Base-by-base conservation (phyloP, 2,888 invertebrate species). In the Scaptomyza cyrtandrae region DNA sequence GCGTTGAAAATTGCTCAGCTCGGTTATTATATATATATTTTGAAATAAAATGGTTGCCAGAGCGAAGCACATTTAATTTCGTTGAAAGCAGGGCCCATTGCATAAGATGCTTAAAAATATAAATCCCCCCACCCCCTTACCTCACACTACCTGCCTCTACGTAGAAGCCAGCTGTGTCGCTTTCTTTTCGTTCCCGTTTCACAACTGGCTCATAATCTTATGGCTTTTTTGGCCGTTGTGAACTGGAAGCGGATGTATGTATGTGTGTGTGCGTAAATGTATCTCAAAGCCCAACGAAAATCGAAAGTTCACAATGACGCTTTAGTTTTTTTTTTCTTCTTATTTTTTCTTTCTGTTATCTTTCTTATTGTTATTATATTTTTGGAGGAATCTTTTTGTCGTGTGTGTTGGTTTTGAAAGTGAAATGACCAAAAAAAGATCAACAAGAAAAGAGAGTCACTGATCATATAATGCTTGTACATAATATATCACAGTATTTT, bases 291-390 rank as follows among this genome's bases (percentile, higher is more conserved):
- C 80, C 77, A 80, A 81, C 78, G 67, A 83, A 88, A 88, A 88
- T 83, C 90, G 88, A 88, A 88, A 88, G 90, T 88, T 89, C 74
- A 60, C 59, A 84, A 85, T 84, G 87, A 88, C 75, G 77, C 46
- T 78, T 55, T 55, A 24, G 19, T 41, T 49, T 35, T 55, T 27
- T 44, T 53, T 37, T 56, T 58, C 24, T 54, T 52, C 50, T 19
- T 19, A 19, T 19, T 19, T 19, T 19, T 39, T 53, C 52, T 29
- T 65, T 62, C 43, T 44, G 16, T 41, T 41, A 41, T 41, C 41
- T 41, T 41, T 41, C 41, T 41, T 41, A 9, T 41, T 41, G 10
- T 41, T 39, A 35, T 33, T 33, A 11, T 33, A n/a, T 16, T 41
- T 41, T 41, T 41, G 2, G n/a, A 16, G 56, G 43, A 61, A 65